These are phyloP conservation scores for Malurus elegans DNA, from an alignment of 2,113 vertebrate species.

Conservation along the genomic window DNA sequence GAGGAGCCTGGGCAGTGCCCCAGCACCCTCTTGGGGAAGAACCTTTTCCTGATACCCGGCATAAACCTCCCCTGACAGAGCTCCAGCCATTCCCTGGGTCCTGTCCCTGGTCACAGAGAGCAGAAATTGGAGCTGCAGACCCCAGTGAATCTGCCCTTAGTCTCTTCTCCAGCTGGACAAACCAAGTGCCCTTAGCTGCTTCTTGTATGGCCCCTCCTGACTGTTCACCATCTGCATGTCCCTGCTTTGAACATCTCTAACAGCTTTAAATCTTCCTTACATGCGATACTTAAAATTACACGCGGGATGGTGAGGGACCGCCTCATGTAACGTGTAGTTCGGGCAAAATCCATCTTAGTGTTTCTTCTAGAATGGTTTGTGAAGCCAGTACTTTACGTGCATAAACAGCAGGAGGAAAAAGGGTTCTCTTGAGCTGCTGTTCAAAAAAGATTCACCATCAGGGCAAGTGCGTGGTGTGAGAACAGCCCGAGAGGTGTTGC, in stretches of 20 bases:
- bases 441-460: background rate
- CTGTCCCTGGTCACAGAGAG: background rate
- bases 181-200: no score
- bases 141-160: background rate
- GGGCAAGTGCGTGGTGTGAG: background rate
- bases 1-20: background rate
- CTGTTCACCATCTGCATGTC: accelerated
- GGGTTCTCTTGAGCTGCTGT: accelerated
- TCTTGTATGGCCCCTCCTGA: background rate
- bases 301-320: background rate
- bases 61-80: no score
- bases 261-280: background rate
- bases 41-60: accelerated
- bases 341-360: accelerated
- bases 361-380: background rate
- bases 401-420: background rate
- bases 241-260: background rate
- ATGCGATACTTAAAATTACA: background rate
- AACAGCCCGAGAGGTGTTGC: background rate
- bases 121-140: background rate
- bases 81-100: background rate
- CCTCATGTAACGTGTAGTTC: accelerated
- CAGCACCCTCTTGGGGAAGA: background rate
- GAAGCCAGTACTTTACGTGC: background rate
- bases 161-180: background rate